phyloP scores from a whole-genome alignment of 2,797 vertebrate genomes.

The Hoplostethus mediterraneus region DNA sequence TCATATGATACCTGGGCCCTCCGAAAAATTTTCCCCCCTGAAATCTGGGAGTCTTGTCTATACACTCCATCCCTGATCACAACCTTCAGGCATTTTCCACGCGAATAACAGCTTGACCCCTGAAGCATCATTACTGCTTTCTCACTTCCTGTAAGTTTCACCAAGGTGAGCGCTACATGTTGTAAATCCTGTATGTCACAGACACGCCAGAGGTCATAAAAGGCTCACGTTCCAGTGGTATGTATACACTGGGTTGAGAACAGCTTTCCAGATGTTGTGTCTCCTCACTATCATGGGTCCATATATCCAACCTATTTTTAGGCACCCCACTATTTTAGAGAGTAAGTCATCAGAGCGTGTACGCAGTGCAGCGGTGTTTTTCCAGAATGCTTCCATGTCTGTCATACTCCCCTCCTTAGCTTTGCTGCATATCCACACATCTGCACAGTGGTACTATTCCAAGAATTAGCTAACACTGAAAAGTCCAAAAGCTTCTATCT shows the following conservation, averaged over 20 bases:
- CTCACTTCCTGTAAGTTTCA: constrained; percentile 55
- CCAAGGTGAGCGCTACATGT: constrained; percentile 20
- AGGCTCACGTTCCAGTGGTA: constrained; percentile 30
- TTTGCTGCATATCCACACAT: constrained; percentile 25
- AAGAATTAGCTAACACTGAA: constrained; percentile 17
- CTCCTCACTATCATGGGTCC: constrained; percentile 27
- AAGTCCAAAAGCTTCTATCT: constrained; percentile 5
- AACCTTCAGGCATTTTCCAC: constrained; percentile 50
- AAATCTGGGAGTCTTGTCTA: constrained; percentile 29
- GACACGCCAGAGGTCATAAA: constrained; percentile 17
- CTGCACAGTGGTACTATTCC: constrained; percentile 9
- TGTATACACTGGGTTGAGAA: constrained; percentile 20
- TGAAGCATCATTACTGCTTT: constrained; percentile 22
- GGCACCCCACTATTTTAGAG: constrained; percentile 31
- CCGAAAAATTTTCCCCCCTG: constrained; percentile 34
- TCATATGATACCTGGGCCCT: constrained; percentile 44
- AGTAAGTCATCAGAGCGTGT: constrained; percentile 41
- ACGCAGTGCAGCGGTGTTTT: constrained; percentile 33
- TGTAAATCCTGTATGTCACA: constrained; percentile 49
- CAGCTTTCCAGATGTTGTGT: constrained; percentile 57
- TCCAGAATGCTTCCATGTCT: constrained; percentile 57
- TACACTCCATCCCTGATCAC: constrained; percentile 42
- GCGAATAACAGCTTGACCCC: constrained; percentile 29
- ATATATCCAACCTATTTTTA: constrained; percentile 59
- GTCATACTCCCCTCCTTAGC: constrained; percentile 24